A percentile compares a stretch with the other conserved stretches of the same genome.
These are phyloP conservation scores for Uloborus diversus DNA, from an alignment of 1,140 invertebrate species.

Conservation along the genomic window DNA sequence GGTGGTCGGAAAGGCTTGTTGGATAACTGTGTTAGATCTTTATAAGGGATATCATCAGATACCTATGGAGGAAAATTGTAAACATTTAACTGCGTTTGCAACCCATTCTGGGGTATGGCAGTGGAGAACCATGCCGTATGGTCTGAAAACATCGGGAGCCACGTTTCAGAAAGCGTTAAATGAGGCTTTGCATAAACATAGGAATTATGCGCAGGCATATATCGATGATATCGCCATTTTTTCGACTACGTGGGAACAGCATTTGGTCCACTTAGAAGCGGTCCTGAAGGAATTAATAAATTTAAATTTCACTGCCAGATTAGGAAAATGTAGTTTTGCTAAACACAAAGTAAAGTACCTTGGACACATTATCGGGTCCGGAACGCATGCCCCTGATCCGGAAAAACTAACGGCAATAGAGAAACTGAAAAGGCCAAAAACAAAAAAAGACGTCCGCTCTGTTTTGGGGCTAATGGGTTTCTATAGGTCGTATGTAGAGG, in stretches of 20 bases:
- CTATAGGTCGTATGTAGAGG: too few relatives aligned
- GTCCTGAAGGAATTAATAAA: constrained; percentile 19
- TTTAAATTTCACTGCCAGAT: constrained; percentile 4
- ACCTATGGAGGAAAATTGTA: neutral
- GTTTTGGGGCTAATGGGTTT: constrained; percentile 50
- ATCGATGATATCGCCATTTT: constrained; percentile 62
- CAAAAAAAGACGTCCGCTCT: constrained; percentile 6
- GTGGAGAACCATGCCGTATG: constrained; percentile 64
- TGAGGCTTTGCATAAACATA: constrained; percentile 44
- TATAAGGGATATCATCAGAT: constrained; percentile 22
- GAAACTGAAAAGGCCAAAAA: constrained; percentile 37
- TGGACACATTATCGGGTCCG: constrained; percentile 37
- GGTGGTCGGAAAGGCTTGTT: neutral
- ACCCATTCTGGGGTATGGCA: neutral
- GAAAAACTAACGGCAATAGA: constrained; percentile 23
- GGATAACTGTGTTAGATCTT: neutral
- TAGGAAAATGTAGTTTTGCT: constrained; percentile 49
- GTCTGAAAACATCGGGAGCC: constrained; percentile 64
- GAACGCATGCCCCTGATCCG: constrained; percentile 6
- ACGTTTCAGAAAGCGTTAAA: constrained; percentile 66
- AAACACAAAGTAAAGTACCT: constrained; percentile 39
- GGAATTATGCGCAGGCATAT: constrained; percentile 58
- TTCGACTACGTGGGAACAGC: constrained; percentile 47
- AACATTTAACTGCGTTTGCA: neutral
- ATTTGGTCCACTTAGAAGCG: constrained; percentile 22